Conservation (phyloP, 1,140 invertebrate genomes). For the Drosophila baimaii region DNA sequence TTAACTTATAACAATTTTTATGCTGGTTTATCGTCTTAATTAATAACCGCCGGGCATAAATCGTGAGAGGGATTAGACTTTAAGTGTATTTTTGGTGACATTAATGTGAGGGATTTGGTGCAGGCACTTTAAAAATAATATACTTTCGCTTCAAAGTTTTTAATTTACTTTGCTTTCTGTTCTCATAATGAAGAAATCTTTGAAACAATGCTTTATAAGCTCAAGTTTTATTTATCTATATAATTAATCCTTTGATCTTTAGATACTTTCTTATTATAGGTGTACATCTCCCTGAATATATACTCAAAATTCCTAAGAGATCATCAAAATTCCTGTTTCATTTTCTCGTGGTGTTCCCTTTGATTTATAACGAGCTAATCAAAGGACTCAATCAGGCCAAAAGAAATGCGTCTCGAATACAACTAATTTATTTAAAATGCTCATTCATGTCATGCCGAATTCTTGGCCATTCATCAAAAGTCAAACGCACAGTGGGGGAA, state of each 20-base stretch:
- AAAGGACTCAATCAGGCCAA: conserved; percentile 64
- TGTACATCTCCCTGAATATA: not conserved
- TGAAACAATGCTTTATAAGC: too few relatives aligned
- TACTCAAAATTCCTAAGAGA: not conserved
- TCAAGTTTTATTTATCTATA: not conserved
- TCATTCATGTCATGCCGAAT: conserved; percentile 79
- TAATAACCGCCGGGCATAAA: conserved; percentile 68
- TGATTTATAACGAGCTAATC: conserved; percentile 72
- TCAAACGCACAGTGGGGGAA: conserved; percentile 52
- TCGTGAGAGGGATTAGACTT: conserved; percentile 44
- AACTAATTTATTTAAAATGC: conserved; percentile 83
- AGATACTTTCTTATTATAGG: not conserved
- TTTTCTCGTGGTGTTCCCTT: conserved; percentile 16
- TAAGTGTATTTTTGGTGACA: conserved; percentile 55
- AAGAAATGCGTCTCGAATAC: conserved; percentile 70
- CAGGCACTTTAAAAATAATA: not conserved
- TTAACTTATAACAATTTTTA: conserved; percentile 81
- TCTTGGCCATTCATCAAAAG: conserved; percentile 80
- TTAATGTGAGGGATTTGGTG: conserved; percentile 19
- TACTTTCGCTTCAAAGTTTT: too few relatives aligned
- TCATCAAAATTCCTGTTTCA: not conserved
- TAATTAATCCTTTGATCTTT: not conserved
- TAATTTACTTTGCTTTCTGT: not conserved
- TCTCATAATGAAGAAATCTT: not conserved
- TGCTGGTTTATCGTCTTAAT: conserved; percentile 77